phyloP scores from a whole-genome alignment of 2,888 invertebrate species.

The Agrenia bidenticulata region DNA sequence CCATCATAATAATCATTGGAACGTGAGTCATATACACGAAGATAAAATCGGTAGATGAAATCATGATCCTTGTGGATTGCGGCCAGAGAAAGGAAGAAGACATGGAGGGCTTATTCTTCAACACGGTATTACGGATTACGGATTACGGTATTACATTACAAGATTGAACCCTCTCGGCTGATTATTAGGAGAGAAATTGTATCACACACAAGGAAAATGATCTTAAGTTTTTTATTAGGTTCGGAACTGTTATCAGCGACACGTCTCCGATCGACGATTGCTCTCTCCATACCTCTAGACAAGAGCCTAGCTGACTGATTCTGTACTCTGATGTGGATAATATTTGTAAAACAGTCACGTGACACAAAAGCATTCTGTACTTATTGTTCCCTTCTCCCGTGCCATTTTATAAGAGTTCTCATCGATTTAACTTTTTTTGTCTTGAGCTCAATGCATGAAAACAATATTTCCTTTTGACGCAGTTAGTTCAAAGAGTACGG shows the following conservation, averaged over 20 bases:
- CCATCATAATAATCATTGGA: constrained; percentile 41
- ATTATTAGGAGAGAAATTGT: too few species aligned
- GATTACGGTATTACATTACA: too few species aligned
- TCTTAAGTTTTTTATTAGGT: not conserved
- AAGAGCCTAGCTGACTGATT: not conserved
- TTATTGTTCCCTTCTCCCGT: constrained; percentile 9
- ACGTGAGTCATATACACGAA: constrained; percentile 45
- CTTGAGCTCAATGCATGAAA: constrained; percentile 15
- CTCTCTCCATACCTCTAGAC: too few species aligned
- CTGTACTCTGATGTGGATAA: not conserved
- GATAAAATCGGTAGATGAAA: constrained; percentile 43
- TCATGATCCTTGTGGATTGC: constrained; percentile 26
- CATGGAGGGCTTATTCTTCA: not conserved
- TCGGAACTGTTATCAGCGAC: not conserved
- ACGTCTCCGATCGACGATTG: not conserved
- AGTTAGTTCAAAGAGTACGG: constrained; percentile 7
- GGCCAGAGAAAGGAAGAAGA: constrained; percentile 17
- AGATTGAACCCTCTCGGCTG: too few species aligned
- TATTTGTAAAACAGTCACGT: constrained; percentile 22
- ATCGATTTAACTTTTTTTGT: constrained; percentile 18
- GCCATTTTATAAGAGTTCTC: constrained; percentile 10
- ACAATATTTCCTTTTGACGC: constrained; percentile 15
- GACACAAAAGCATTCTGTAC: constrained; percentile 20
- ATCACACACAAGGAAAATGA: too few species aligned
- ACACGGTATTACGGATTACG: not conserved